phyloP scores from a whole-genome alignment of 1,140 invertebrate genomes.

The Drosophila tani region DNA sequence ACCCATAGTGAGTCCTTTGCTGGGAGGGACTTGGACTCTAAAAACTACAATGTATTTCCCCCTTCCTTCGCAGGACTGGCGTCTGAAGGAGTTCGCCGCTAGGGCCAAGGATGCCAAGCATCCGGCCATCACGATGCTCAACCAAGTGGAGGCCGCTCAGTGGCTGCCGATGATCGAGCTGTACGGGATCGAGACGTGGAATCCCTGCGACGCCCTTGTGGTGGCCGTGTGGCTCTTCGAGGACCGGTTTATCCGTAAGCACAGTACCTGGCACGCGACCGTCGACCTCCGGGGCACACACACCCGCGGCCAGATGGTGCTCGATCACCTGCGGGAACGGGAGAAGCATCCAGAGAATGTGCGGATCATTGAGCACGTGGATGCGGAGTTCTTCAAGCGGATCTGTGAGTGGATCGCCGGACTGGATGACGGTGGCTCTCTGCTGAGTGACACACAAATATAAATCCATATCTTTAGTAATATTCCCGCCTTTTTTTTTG shows the following conservation, averaged over 20 bases:
- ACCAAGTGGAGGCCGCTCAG: conserved; percentile 86
- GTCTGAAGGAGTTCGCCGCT: conserved; percentile 73
- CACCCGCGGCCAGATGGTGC: conserved; percentile 87
- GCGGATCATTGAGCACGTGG: conserved; percentile 86
- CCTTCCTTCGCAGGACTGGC: conserved; percentile 86
- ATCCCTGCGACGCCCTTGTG: conserved; percentile 87
- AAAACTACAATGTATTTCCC: not conserved
- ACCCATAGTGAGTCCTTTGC: conserved; percentile 85
- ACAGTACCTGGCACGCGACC: conserved; percentile 85
- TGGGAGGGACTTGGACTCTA: not conserved
- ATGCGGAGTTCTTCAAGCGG: conserved; percentile 85
- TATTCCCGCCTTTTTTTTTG: conserved; percentile 5
- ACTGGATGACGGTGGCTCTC: conserved; percentile 9
- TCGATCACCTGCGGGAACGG: conserved; percentile 86
- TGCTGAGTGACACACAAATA: conserved; percentile 9
- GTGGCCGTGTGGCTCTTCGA: conserved; percentile 86
- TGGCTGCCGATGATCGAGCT: conserved; percentile 66
- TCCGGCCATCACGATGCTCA: conserved; percentile 86
- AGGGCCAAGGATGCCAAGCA: conserved; percentile 20
- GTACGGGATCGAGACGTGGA: conserved; percentile 77
- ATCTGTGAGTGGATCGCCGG: conserved; percentile 70
- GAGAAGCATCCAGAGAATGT: conserved; percentile 86
- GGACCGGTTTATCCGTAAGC: conserved; percentile 69
- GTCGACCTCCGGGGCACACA: conserved; percentile 86
- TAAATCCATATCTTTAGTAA: conserved; percentile 33